phyloP scores from a whole-genome alignment of 2,888 invertebrate species.

The Loripinus fragilis region DNA sequence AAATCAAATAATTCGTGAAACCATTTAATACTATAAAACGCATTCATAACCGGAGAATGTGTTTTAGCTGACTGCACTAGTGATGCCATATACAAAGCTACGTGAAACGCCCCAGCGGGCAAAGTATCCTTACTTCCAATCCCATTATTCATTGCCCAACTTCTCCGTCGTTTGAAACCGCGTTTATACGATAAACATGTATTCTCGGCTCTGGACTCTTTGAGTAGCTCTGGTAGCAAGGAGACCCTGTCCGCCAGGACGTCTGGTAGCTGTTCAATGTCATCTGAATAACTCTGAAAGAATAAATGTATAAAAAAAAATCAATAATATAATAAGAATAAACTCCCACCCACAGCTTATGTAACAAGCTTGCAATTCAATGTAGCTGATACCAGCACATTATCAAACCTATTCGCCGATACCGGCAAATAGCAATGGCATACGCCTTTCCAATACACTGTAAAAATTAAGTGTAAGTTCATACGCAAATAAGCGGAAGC shows the following conservation, averaged over 20 bases:
- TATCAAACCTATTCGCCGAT: too few relatives aligned
- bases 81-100: constrained; percentile 42
- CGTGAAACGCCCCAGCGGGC: constrained; percentile 45
- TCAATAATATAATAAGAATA: too few relatives aligned
- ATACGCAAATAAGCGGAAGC: too few relatives aligned
- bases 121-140: constrained; percentile 33
- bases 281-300: constrained; percentile 34
- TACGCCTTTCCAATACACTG: too few relatives aligned
- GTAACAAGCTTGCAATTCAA: too few relatives aligned
- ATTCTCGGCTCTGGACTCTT: constrained; percentile 28
- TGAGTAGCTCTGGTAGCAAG: constrained; percentile 31
- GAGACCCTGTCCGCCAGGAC: constrained; percentile 34
- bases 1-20: constrained; percentile 37
- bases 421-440: too few relatives aligned
- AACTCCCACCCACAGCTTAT: too few relatives aligned
- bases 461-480: too few relatives aligned
- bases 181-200: constrained; percentile 28
- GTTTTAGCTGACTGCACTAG: too few relatives aligned
- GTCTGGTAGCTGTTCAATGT: constrained; percentile 32
- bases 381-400: too few relatives aligned
- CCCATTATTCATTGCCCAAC: constrained; percentile 30
- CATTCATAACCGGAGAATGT: constrained; percentile 38
- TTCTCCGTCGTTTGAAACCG: constrained; percentile 40
- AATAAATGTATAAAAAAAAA: constrained; percentile 32
- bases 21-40: constrained; percentile 52